phyloP scores from a whole-genome alignment of 2,797 vertebrate species.

The Mus caroli region DNA sequence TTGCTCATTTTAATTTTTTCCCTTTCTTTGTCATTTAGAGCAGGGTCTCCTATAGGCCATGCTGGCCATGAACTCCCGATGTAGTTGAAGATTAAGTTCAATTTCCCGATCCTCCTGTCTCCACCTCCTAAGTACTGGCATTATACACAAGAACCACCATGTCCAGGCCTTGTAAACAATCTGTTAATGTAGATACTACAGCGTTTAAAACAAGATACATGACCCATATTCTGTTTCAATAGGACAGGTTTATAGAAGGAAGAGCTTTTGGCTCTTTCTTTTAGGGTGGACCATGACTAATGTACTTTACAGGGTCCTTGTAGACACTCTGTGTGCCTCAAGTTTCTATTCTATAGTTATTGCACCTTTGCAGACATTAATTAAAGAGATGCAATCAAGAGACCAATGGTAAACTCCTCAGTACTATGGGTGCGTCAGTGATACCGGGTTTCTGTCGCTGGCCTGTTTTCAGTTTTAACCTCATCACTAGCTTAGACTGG shows the following conservation, averaged over 20 bases:
- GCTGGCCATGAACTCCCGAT: not conserved
- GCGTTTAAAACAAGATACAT: not conserved
- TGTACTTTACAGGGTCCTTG: not conserved
- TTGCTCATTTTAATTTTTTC: not conserved
- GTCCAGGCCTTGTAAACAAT: not conserved
- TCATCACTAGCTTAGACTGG: no score
- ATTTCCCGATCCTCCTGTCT: not conserved
- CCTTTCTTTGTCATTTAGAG: not conserved
- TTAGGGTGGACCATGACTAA: accelerated
- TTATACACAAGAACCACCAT: not conserved
- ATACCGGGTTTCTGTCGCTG: not conserved
- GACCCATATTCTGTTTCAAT: not conserved
- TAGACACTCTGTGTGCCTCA: not conserved
- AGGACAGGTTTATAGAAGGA: not conserved
- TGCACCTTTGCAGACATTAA: not conserved
- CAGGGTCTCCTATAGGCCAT: not conserved
- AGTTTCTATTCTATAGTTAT: not conserved
- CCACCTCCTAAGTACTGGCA: not conserved
- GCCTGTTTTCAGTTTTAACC: not conserved
- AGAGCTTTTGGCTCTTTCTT: no score
- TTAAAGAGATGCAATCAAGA: not conserved
- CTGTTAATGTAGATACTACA: not conserved
- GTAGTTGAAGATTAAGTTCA: not conserved
- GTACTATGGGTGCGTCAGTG: not conserved
- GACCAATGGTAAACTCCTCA: not conserved